phyloP scores from a whole-genome alignment of 2,113 vertebrate genomes.

The Sterrhoptilus dennistouni region DNA sequence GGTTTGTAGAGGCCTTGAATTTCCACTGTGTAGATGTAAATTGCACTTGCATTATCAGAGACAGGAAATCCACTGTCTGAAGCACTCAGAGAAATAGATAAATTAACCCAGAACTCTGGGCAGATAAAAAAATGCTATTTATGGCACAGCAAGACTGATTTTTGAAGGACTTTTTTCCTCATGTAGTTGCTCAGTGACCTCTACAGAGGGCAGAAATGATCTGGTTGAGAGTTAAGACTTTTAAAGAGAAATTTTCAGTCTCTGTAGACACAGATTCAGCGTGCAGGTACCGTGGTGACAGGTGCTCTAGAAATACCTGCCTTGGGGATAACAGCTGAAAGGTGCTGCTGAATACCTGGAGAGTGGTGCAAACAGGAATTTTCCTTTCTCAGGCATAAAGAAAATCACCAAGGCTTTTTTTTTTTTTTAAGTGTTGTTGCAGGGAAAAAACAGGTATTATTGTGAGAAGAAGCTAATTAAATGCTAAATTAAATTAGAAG shows the following conservation, averaged over 20 bases:
- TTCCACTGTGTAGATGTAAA: background rate
- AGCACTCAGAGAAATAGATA: background rate
- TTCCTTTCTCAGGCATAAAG: background rate
- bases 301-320: background rate
- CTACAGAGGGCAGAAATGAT: conserved; percentile 66
- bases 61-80: background rate
- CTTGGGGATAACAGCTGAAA: background rate
- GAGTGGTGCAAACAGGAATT: background rate
- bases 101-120: background rate
- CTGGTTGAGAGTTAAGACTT: background rate
- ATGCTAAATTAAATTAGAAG: background rate
- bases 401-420: background rate
- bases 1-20: background rate
- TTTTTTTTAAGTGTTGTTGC: background rate
- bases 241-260: background rate
- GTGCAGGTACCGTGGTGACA: background rate
- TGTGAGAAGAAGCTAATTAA: background rate
- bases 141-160: background rate
- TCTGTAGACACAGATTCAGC: background rate
- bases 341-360: background rate
- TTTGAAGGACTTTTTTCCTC: background rate
- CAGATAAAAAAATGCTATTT: background rate
- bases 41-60: background rate
- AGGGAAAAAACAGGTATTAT: fast-evolving
- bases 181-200: conserved; percentile 45